Conservation (phyloP, 2,113 vertebrate species). For the Rattus rattus region DNA sequence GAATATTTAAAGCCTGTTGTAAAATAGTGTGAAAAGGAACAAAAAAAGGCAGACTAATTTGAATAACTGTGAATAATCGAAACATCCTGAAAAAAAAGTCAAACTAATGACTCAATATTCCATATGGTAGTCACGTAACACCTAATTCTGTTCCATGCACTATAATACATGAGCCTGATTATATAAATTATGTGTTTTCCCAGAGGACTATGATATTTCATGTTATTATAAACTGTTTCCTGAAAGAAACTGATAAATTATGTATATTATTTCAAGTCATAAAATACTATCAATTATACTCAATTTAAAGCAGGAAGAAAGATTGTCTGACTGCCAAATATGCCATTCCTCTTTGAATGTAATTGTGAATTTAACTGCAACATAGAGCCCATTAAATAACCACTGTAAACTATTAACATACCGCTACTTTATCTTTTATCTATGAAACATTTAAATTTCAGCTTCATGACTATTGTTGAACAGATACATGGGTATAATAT, state of each 20-base stretch:
- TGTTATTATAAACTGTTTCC: conserved; percentile 42
- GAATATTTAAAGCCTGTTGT: too few species aligned
- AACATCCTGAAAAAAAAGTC: background rate
- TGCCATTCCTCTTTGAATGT: conserved; percentile 48
- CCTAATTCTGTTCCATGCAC: background rate
- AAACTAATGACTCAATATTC: conserved; percentile 29
- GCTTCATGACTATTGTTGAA: background rate
- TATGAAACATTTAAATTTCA: conserved; percentile 37
- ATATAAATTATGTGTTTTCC: conserved; percentile 45
- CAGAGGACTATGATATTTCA: conserved; percentile 33
- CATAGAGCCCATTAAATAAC: conserved; percentile 54
- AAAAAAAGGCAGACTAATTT: too few species aligned
- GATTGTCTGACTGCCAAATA: conserved; percentile 56
- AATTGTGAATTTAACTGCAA: conserved; percentile 63
- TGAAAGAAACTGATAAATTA: conserved; percentile 34
- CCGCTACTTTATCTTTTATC: conserved; percentile 42
- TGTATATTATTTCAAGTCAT: conserved; percentile 54
- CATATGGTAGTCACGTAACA: background rate
- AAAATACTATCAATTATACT: conserved; percentile 56
- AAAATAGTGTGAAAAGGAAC: too few species aligned
- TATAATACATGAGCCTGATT: conserved; percentile 26
- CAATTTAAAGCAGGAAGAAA: conserved; percentile 59
- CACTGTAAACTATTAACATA: conserved; percentile 57
- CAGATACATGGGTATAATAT: background rate
- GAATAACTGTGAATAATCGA: background rate